Evolutionary conservation across 2,797 vertebrate genomes (phyloP), one percentile per base, ranked within the genome.

Genomic region (Oceanodroma leucorhoa): DNA sequence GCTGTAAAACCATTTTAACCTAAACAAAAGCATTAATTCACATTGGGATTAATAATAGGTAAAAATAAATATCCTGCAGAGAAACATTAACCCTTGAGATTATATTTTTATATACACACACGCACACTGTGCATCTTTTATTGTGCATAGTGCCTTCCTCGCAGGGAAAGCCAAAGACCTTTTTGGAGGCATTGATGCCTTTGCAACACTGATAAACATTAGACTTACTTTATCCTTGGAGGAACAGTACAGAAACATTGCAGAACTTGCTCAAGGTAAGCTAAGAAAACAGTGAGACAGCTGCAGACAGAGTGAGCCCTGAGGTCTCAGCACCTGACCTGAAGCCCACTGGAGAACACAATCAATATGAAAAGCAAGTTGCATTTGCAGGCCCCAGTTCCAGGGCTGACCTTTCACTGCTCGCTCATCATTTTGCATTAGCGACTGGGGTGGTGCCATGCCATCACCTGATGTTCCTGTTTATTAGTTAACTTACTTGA

Each of bases 401-500:
- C 67, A 81, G 69, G 41, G 51, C 70, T 86, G 66, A 83, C 87
- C 66, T 93, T 91, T 86, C 66, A 62, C 43, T 34, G 5, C 73
- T 43, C 1, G 0, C 77, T 88, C 87, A 78, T 81, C 54, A 14
- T 55, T 94, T 83, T 66, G 55, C 51, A 73, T 93, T 96, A 96
- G 93, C 27, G 61, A 7, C 84, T 72, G 90, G 73, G 93, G 83
- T 50, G 86, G 83, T 94, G 14, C 90, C 24, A 8, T 70, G 61
- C 78, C 23, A 32, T 53, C 3, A 2, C 69, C 92, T 70, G 86
- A 69, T 94, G 94, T 70, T 94, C 86, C 93, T 80, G 76, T 90
- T 97, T 95, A 91, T 95, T 96, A 92, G 81, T 95, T 83, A 86
- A 84, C 88, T 95, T 96, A 90, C 87, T 45, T 96, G 91, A 93